Evolutionary conservation across 2,888 invertebrate genomes (phyloP), one percentile per base, ranked within the genome.

Genomic region (Neoitamus cyanurus): DNA sequence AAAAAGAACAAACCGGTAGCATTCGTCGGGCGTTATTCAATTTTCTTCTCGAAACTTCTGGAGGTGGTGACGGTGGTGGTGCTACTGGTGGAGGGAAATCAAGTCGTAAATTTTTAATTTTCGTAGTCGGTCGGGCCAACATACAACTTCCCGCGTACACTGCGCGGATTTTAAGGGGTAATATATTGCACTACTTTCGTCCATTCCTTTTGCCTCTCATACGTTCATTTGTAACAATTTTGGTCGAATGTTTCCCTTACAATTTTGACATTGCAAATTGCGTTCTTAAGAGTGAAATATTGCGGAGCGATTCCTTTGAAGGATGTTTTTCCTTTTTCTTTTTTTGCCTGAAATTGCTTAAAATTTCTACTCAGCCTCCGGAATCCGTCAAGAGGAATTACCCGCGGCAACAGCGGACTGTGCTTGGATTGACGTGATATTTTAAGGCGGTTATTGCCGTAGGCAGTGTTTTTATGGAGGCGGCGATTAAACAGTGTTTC

Each of bases 41-140:
- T 75, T 30, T 42, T 13, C 20, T 48, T 37, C 42, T 20, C 37
- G 25, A 13, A 37, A 20, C 6, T 75, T 42, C 9, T 20, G 75
- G 3, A 13, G 2, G 28, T 11, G 20, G 20, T 6, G 13, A 5
- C 13, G 42, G 42, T 5, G 37, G 25, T 3, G 20, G 25, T 3
- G n/a, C n/a, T n/a, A n/a, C n/a, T n/a, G n/a, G n/a, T n/a, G n/a
- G n/a, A n/a, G n/a, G 25, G 42, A 75, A 75, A 20, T 42, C 28
- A 75, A 75, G 25, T 75, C 42, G 42, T 75, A 75, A 75, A 75
- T 75, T 37, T 75, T 75, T 75, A 75, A 75, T 75, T 42, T 46
- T 75, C 5, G 25, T 25, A 58, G 58, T 58, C 25, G 58, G 58
- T 9, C 3, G 20, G 1, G 25, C 25, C 9, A 48, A 58, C 42